Evolutionary conservation across 2,888 invertebrate genomes (phyloP).

Genomic region (Eumacrocentrus americanus): DNA sequence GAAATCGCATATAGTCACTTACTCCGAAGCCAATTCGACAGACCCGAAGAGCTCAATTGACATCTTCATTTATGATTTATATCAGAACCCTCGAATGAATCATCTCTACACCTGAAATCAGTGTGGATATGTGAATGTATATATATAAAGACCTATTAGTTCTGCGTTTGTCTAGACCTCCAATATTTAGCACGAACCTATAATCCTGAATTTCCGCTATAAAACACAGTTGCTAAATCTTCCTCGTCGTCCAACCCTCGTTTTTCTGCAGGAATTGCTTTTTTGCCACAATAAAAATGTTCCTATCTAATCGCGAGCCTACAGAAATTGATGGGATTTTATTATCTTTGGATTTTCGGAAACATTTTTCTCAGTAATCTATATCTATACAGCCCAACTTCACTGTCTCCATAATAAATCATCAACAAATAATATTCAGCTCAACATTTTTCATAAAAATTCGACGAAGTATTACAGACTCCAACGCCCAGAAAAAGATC

Average conservation of each 20-base stretch:
- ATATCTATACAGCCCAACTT: no score
- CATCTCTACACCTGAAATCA: conserved; percentile 15
- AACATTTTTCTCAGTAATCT: conserved; percentile 40
- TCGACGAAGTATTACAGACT: conserved; percentile 18
- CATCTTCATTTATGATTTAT: conserved; percentile 37
- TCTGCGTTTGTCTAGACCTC: not conserved
- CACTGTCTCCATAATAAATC: no score
- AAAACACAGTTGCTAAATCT: no score
- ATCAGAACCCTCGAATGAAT: conserved; percentile 24
- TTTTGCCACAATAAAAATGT: conserved; percentile 47
- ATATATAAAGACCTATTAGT: conserved; percentile 6
- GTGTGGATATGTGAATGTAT: no score
- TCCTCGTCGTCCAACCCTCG: conserved; percentile 5
- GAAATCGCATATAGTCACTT: not conserved
- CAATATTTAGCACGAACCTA: not conserved
- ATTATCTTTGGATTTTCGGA: conserved; percentile 40
- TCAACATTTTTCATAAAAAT: no score
- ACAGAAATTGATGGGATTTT: conserved; percentile 44
- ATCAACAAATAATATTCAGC: conserved; percentile 42
- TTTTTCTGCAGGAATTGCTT: conserved; percentile 33
- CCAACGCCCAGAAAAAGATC: conserved; percentile 1
- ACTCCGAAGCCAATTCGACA: not conserved
- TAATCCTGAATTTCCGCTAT: no score
- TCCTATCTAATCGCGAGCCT: conserved; percentile 49
- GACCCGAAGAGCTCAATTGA: conserved; percentile 31